Conservation (phyloP, 1,140 invertebrate species). For the Neelides sp. region DNA sequence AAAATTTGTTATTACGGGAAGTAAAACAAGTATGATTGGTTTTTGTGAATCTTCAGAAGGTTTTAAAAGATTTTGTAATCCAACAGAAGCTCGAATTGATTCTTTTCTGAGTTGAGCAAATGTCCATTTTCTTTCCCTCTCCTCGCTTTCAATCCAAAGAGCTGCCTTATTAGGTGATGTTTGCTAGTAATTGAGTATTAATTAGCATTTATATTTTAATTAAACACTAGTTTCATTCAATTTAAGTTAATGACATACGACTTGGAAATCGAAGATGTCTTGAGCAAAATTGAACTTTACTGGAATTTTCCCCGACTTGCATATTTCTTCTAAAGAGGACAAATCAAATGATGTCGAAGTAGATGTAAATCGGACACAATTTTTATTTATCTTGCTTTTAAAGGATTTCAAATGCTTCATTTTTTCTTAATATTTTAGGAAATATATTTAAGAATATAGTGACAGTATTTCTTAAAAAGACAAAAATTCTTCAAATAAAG, state of each 20-base stretch:
- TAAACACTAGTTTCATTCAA: slow-evolving; percentile 1
- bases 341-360: too few species aligned
- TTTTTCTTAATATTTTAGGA: too few species aligned
- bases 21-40: slow-evolving; percentile 2
- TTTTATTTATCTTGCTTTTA: too few species aligned
- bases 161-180: slow-evolving; percentile 8
- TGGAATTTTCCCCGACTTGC: slow-evolving; percentile 17
- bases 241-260: slow-evolving; percentile 12
- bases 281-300: slow-evolving; percentile 25
- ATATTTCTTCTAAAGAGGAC: slow-evolving; percentile 25
- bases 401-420: too few species aligned
- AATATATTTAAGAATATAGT: too few species aligned
- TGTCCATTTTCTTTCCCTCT: slow-evolving; percentile 12
- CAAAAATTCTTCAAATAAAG: too few species aligned
- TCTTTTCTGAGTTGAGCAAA: slow-evolving; percentile 15
- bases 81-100: slow-evolving; percentile 16
- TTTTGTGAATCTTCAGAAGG: slow-evolving; percentile 7
- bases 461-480: too few species aligned
- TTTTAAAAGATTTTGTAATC: slow-evolving; percentile 1
- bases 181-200: neutral
- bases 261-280: slow-evolving; percentile 25
- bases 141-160: slow-evolving; percentile 21
- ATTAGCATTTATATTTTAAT: neutral
- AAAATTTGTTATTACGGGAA: too few species aligned
- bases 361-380: too few species aligned